phyloP scores from a whole-genome alignment of 2,888 invertebrate species.

The Selenia dentaria region DNA sequence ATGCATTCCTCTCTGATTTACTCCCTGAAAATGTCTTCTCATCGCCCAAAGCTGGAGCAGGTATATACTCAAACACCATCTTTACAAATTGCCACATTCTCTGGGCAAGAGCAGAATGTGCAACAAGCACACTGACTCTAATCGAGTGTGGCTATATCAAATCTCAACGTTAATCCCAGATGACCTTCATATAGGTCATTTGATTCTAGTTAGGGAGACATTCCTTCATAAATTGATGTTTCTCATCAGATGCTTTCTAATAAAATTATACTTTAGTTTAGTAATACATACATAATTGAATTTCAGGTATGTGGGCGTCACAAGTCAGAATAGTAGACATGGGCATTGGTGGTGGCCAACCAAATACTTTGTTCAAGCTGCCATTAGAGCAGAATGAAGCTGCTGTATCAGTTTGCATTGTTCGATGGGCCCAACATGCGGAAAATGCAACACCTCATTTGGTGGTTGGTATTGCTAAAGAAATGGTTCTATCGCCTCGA shows the following conservation, averaged over 20 bases:
- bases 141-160: constrained; percentile 78
- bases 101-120: constrained; percentile 79
- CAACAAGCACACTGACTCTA: constrained; percentile 69
- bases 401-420: constrained; percentile 93
- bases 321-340: constrained; percentile 95
- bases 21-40: constrained; percentile 97
- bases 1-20: constrained; percentile 97
- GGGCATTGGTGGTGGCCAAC: constrained; percentile 82
- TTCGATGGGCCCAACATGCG: constrained; percentile 88
- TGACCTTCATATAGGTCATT: constrained; percentile 66
- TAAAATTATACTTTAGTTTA: too few species aligned
- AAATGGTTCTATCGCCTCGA: constrained; percentile 94
- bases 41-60: constrained; percentile 96
- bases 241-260: too few species aligned
- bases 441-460: constrained; percentile 79
- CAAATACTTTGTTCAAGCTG: constrained; percentile 90
- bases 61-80: constrained; percentile 39
- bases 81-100: constrained; percentile 64
- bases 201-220: constrained; percentile 80
- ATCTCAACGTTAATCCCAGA: constrained; percentile 81
- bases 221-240: too few species aligned
- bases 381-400: constrained; percentile 98
- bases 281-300: too few species aligned
- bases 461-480: constrained; percentile 97
- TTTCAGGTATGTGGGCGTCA: constrained; percentile 96